A percentile compares a stretch with the other conserved stretches of the same genome.
phyloP scores from a whole-genome alignment of 2,888 invertebrate genomes.

The Ryuthela nishihirai region DNA sequence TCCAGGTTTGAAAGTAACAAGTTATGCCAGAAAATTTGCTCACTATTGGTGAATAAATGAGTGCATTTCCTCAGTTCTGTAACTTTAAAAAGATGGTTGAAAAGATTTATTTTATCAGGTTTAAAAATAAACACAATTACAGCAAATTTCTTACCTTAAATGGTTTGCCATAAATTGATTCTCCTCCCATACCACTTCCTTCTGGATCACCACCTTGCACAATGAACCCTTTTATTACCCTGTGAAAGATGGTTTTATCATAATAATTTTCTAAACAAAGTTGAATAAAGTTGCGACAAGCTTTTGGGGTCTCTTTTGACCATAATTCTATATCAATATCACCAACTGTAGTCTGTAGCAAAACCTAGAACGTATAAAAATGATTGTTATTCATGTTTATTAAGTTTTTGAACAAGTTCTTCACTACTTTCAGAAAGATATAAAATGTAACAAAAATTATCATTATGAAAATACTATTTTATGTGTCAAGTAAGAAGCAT shows the following conservation, averaged over 20 bases:
- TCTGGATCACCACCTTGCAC: conserved; percentile 96
- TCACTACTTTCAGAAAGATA: no score
- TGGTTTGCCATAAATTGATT: conserved; percentile 88
- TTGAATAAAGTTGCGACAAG: conserved; percentile 91
- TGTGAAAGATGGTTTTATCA: conserved; percentile 84
- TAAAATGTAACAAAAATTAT: no score
- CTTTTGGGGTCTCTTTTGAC: conserved; percentile 94
- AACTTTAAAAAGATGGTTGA: conserved; percentile 2
- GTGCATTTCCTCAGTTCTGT: no score
- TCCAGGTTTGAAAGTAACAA: no score
- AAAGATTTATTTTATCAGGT: not conserved
- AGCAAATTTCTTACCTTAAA: conserved; percentile 76
- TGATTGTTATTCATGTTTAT: no score
- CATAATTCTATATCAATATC: conserved; percentile 98
- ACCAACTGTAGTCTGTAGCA: conserved; percentile 86
- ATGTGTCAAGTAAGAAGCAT: no score
- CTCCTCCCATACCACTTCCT: conserved; percentile 92
- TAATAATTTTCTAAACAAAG: conserved; percentile 95
- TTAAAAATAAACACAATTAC: conserved; percentile 7
- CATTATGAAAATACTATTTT: no score
- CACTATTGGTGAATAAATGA: no score
- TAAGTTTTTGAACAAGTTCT: no score
- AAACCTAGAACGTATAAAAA: conserved; percentile 62
- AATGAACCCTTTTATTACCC: conserved; percentile 90
- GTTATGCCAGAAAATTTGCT: no score